phyloP scores from a whole-genome alignment of 2,888 invertebrate species.

The Ceriagrion tenellum region DNA sequence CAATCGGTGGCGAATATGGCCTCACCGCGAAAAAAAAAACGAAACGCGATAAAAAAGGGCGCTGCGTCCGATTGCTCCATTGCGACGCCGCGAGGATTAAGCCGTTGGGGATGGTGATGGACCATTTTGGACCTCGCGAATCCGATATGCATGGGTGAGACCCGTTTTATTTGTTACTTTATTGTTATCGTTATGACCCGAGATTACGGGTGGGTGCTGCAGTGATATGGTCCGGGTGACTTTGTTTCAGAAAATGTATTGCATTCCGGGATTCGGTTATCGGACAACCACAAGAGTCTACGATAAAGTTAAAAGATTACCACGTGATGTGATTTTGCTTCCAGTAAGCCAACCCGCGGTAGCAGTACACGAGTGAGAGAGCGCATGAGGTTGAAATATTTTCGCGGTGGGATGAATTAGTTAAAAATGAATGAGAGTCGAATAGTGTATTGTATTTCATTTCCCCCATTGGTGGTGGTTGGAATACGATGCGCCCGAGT shows the following conservation, averaged over 20 bases:
- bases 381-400: neutral
- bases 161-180: neutral
- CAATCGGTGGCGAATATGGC: neutral
- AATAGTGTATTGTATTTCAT: neutral
- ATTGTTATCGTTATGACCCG: neutral
- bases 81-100: constrained; percentile 40
- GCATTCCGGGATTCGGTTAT: neutral
- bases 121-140: constrained; percentile 20
- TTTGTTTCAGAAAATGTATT: constrained; percentile 12
- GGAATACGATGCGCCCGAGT: neutral
- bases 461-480: neutral
- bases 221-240: neutral
- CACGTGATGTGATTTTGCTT: neutral
- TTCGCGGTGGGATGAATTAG: neutral
- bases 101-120: constrained; percentile 7
- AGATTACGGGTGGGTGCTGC: neutral
- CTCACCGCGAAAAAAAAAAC: neutral
- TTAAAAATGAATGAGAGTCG: neutral
- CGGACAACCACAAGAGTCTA: neutral
- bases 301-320: neutral
- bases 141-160: neutral
- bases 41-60: neutral
- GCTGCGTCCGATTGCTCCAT: neutral
- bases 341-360: neutral
- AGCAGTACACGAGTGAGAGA: neutral